Evolutionary conservation across 2,797 vertebrate species (phyloP).

Genomic region (Gouania willdenowi): DNA sequence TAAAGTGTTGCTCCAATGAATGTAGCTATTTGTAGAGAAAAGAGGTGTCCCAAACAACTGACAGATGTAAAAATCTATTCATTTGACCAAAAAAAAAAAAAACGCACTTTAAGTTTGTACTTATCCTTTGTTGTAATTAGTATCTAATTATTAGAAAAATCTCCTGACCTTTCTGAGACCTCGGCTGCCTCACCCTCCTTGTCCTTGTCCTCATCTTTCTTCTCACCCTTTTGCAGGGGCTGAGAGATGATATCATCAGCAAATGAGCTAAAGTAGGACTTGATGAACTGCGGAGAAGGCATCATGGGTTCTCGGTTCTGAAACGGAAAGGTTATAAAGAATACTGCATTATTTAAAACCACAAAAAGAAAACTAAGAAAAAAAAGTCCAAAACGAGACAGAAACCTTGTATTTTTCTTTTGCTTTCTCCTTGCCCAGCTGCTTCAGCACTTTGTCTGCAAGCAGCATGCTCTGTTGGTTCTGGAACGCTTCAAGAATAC

Average conservation of each 20-base stretch:
- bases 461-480: conserved; percentile 98
- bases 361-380: neutral
- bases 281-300: conserved; percentile 99
- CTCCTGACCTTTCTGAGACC: conserved; percentile 86
- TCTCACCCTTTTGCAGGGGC: conserved; percentile 93
- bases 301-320: conserved; percentile 98
- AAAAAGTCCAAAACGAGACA: neutral
- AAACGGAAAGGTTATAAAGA: no score
- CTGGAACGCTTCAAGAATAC: conserved; percentile 98
- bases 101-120: no score
- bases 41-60: no score
- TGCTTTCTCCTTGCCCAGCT: conserved; percentile 97
- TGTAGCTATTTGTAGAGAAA: no score
- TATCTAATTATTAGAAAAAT: no score
- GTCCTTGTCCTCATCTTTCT: conserved; percentile 98
- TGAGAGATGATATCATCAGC: conserved; percentile 98
- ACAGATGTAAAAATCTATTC: no score
- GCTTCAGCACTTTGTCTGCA: conserved; percentile 97
- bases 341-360: neutral
- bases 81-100: no score
- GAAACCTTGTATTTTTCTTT: conserved; percentile 98
- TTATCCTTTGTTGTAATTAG: no score
- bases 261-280: conserved; percentile 98
- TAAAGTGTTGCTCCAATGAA: no score
- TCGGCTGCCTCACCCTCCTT: conserved; percentile 94